Evolutionary conservation across 2,888 invertebrate species (phyloP).

Genomic region (Elysia crispata): DNA sequence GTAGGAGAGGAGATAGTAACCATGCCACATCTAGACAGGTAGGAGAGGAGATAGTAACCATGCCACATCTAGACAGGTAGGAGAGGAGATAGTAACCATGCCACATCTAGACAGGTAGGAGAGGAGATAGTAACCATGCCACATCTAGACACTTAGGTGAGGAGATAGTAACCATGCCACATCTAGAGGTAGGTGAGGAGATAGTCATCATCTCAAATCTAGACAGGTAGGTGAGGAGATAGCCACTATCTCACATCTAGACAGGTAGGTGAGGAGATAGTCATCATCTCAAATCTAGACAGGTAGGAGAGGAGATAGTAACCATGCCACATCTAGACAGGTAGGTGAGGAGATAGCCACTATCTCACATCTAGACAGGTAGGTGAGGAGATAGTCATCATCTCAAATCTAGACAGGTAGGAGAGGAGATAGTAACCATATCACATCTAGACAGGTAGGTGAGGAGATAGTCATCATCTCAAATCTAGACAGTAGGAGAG

Average conservation of each 20-base stretch:
- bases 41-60: slow-evolving; percentile 99
- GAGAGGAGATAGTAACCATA: slow-evolving; percentile 98
- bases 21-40: slow-evolving; percentile 95
- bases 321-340: slow-evolving; percentile 97
- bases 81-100: slow-evolving; percentile 98
- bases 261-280: slow-evolving; percentile 99
- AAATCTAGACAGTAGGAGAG: slow-evolving; percentile 97
- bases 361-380: slow-evolving; percentile 95
- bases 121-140: slow-evolving; percentile 99
- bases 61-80: slow-evolving; percentile 98
- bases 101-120: slow-evolving; percentile 97
- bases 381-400: slow-evolving; percentile 99
- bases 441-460: slow-evolving; percentile 97
- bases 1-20: slow-evolving; percentile 99
- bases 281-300: slow-evolving; percentile 97
- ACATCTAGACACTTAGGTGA: slow-evolving; percentile 98
- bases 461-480: slow-evolving; percentile 99
- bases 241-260: slow-evolving; percentile 96
- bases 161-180: slow-evolving; percentile 98
- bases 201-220: slow-evolving; percentile 98
- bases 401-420: slow-evolving; percentile 98
- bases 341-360: slow-evolving; percentile 99
- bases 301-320: slow-evolving; percentile 99
- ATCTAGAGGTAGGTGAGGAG: slow-evolving; percentile 98
- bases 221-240: slow-evolving; percentile 99